A percentile compares a stretch with the other conserved stretches of the same genome.
These are phyloP conservation scores for Trichacis sp. DNA, from an alignment of 2,888 invertebrate species.

Conservation along the genomic window DNA sequence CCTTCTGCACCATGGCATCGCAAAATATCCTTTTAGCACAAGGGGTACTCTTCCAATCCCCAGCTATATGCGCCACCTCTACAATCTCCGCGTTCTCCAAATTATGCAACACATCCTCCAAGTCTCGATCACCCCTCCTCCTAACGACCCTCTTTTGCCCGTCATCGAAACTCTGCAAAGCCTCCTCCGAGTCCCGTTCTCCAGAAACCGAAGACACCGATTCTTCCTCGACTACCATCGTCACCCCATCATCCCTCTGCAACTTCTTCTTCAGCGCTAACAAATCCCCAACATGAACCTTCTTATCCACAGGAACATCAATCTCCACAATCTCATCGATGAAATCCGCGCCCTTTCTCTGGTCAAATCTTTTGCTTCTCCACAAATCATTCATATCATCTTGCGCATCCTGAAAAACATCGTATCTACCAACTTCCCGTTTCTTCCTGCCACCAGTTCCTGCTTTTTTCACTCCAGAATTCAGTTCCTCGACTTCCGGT, in stretches of 20 bases:
- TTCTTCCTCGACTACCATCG: too few relatives aligned
- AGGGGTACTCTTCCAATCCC: slow-evolving; percentile 81
- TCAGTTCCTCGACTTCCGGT: neutral
- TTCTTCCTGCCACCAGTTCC: slow-evolving; percentile 42
- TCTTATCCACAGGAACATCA: slow-evolving; percentile 51
- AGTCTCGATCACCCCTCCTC: slow-evolving; percentile 49
- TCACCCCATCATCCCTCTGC: slow-evolving; percentile 19
- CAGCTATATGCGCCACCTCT: slow-evolving; percentile 60
- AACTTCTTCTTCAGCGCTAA: slow-evolving; percentile 33
- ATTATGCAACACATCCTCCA: slow-evolving; percentile 58
- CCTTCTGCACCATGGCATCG: slow-evolving; percentile 78
- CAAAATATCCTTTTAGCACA: slow-evolving; percentile 85
- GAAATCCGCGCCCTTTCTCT: slow-evolving; percentile 57
- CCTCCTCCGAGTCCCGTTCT: slow-evolving; percentile 26
- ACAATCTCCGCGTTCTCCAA: slow-evolving; percentile 61
- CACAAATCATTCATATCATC: slow-evolving; percentile 27
- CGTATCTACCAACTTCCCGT: slow-evolving; percentile 47
- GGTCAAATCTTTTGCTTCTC: slow-evolving; percentile 45
- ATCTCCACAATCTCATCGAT: slow-evolving; percentile 62
- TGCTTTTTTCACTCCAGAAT: slow-evolving; percentile 10
- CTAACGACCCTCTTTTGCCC: slow-evolving; percentile 40
- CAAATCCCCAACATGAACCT: slow-evolving; percentile 47
- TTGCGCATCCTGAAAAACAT: slow-evolving; percentile 37
- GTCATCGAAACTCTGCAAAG: slow-evolving; percentile 16
- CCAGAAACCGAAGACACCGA: slow-evolving; percentile 7